A percentile compares a stretch with the other conserved stretches of the same genome.
Conservation (phyloP, 2,113 vertebrate species). For the Oncorhynchus kisutch region DNA sequence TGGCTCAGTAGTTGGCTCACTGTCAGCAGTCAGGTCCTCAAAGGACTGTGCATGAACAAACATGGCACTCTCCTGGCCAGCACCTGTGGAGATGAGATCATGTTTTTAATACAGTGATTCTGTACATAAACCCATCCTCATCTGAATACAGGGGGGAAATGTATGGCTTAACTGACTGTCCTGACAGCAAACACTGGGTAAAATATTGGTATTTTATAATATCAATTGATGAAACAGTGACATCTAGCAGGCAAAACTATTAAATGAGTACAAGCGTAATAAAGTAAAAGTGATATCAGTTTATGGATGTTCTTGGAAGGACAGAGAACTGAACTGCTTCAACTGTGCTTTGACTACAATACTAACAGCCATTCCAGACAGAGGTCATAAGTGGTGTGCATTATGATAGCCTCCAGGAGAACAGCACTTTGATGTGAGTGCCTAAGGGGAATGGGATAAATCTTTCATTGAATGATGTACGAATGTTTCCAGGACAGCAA, state of each 20-base stretch:
- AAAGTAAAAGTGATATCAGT: slow-evolving; percentile 2
- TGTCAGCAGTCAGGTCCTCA: slow-evolving; percentile 84
- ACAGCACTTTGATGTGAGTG: background rate
- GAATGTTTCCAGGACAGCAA: background rate
- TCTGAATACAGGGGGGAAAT: background rate
- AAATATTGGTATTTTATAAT: no score
- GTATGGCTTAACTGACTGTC: background rate
- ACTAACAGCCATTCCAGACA: background rate
- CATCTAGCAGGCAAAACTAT: slow-evolving; percentile 3
- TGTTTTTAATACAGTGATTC: background rate
- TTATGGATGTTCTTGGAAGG: slow-evolving; percentile 4
- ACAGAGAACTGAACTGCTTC: background rate
- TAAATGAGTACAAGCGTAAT: background rate
- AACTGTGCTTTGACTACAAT: background rate
- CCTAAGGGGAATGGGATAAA: background rate
- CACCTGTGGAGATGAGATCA: slow-evolving; percentile 73
- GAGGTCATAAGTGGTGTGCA: background rate
- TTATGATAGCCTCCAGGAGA: background rate
- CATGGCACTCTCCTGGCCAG: slow-evolving; percentile 88
- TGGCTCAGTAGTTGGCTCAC: slow-evolving; percentile 63
- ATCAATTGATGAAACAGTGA: no score
- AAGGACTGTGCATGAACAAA: slow-evolving; percentile 91
- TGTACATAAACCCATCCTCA: no score
- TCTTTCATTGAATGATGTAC: background rate
- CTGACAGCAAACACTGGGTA: no score